These are phyloP conservation scores for Charina bottae DNA, from an alignment of 2,113 vertebrate species.

Conservation along the genomic window DNA sequence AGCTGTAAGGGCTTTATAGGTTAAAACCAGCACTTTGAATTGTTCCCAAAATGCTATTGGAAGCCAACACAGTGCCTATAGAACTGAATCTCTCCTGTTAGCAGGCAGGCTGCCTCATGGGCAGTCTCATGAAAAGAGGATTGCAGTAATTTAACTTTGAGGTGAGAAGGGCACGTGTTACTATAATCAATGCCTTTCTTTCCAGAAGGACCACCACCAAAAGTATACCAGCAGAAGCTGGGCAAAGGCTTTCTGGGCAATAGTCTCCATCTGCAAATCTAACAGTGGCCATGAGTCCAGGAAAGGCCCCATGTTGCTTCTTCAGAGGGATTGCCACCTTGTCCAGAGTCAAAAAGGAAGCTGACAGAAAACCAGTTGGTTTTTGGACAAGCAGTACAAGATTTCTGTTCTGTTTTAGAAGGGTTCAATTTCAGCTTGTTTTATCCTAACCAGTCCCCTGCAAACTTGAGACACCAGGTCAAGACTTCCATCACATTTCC, in stretches of 20 bases:
- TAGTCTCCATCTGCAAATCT: neutral
- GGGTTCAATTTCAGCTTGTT: neutral
- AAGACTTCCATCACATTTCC: slow-evolving; percentile 1
- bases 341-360: neutral
- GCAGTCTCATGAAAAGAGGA: neutral
- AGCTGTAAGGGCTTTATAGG: neutral
- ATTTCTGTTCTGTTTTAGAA: neutral
- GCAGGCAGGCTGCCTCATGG: neutral
- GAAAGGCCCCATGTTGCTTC: neutral
- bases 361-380: neutral
- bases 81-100: neutral
- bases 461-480: neutral
- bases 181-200: neutral
- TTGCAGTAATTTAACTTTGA: neutral
- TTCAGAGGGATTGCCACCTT: neutral
- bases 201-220: neutral
- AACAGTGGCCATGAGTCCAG: neutral
- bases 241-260: neutral
- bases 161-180: neutral
- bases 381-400: neutral
- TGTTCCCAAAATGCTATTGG: neutral
- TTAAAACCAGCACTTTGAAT: neutral
- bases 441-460: neutral
- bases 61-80: neutral
- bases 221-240: neutral